Conservation (phyloP, 2,888 invertebrate genomes). For the Abrostola triplasia region DNA sequence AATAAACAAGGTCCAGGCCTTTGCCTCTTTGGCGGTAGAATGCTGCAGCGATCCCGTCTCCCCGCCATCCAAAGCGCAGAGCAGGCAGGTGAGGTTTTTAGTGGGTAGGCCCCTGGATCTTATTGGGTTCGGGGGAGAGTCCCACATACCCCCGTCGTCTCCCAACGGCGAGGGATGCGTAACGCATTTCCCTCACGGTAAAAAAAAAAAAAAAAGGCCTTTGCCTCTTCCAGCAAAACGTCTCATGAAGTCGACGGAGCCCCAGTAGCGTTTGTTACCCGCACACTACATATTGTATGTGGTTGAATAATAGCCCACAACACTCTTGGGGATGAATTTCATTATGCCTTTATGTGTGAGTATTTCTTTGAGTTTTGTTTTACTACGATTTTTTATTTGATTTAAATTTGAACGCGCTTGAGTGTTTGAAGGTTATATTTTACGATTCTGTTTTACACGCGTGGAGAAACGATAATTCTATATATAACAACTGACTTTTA, state of each 20-base stretch:
- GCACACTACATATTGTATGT: slow-evolving; percentile 84
- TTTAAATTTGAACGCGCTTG: slow-evolving; percentile 64
- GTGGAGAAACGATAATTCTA: no score
- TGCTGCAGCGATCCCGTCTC: no score
- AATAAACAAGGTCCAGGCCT: neutral
- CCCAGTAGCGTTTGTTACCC: slow-evolving; percentile 80
- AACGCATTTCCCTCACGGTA: no score
- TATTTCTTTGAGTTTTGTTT: slow-evolving; percentile 76
- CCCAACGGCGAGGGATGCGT: no score
- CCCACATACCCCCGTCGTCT: no score
- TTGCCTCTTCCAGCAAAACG: slow-evolving; percentile 60
- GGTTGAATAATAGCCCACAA: slow-evolving; percentile 84
- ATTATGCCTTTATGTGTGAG: slow-evolving; percentile 83
- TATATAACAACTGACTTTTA: no score
- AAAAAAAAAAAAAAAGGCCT: slow-evolving; percentile 17
- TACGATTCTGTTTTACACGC: slow-evolving; percentile 2
- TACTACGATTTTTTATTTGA: slow-evolving; percentile 74
- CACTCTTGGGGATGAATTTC: slow-evolving; percentile 86
- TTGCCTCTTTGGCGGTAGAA: no score
- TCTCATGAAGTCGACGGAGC: slow-evolving; percentile 59
- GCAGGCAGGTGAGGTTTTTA: no score
- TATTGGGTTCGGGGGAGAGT: no score
- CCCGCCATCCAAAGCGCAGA: no score
- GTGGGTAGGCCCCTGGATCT: no score
- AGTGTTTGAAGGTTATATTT: slow-evolving; percentile 15